Conservation (phyloP, 2,797 vertebrate genomes). For the Chloroceryle amazona region DNA sequence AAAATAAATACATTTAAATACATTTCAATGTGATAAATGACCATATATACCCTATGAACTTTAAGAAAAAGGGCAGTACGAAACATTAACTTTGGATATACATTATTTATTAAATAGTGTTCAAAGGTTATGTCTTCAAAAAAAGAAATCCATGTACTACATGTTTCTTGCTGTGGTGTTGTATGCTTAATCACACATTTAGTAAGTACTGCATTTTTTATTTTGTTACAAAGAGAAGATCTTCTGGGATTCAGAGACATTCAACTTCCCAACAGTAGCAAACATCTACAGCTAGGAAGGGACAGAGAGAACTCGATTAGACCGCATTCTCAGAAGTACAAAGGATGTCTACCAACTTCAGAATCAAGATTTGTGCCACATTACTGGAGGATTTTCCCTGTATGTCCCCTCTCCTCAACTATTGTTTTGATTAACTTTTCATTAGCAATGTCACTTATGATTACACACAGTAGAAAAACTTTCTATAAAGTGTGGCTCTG, state of each 20-base stretch:
- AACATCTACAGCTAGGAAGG: neutral
- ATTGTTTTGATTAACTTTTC: neutral
- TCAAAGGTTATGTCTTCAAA: constrained; percentile 2
- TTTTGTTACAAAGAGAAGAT: neutral
- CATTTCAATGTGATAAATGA: constrained; percentile 4
- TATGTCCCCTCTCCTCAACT: neutral
- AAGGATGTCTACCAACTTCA: neutral
- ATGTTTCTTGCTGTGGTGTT: neutral
- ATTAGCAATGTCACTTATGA: neutral
- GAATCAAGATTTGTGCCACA: neutral
- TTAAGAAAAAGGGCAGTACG: neutral
- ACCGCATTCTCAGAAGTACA: neutral
- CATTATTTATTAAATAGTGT: constrained; percentile 41
- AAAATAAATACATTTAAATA: neutral
- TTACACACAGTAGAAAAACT: neutral
- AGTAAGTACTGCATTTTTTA: neutral
- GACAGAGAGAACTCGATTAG: neutral
- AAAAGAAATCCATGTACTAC: neutral
- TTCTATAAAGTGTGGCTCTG: neutral
- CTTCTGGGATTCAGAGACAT: neutral
- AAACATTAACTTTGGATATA: neutral
- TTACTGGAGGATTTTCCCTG: neutral
- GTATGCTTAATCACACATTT: neutral
- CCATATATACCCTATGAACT: neutral
- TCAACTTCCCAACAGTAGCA: neutral